Base-by-base conservation (phyloP, 2,113 vertebrate species). In the Hassar affinis region DNA sequence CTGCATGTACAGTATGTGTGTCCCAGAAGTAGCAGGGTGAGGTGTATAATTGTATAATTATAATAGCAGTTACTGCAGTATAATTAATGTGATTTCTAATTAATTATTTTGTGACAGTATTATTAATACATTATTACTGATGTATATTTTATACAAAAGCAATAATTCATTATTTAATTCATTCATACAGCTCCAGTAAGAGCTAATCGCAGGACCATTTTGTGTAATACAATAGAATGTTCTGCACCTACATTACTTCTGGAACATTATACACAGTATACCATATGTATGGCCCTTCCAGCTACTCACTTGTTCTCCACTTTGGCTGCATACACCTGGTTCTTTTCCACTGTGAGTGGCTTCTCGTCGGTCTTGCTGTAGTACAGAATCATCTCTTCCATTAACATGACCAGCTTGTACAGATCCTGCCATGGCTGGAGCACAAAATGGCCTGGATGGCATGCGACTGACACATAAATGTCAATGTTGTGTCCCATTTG, bases 361-460 rank as follows among this genome's bases (percentile, higher is more conserved):
- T 93, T 95, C 86, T 95, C 94, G 68, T 98, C 97, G 4, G 90
- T 94, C 84, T 94, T 94, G 47, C 96, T 98, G 88, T 99, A 99
- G 89, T 96, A 95, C 0, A 99, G 92, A 77, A 98, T 96, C 98
- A 99, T 99, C 91, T 99, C 97, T 81, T 97, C 97, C 97, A 99
- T 98, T 30, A 99, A 87, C 69, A 96, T 94, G 56, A 98, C 97
- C 88, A 99, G 91, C 68, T 97, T 97, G 87, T 96, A 97, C 86
- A 98, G 94, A 72, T 98, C 97, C 84, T 98, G 95, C 98, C 96
- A 98, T 2, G 96, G 95, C 91, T 99, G 98, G 85, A 99, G 93
- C 84, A 98, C 95, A 88, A 99, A 99, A 90, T 98, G 96, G 22
- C 97, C 97, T 0, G 98, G 98, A 89, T 99, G 98, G 87, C 98